A percentile compares a stretch with the other conserved stretches of the same genome.
phyloP scores from a whole-genome alignment of 2,113 vertebrate species.

The Corythornis cristatus region DNA sequence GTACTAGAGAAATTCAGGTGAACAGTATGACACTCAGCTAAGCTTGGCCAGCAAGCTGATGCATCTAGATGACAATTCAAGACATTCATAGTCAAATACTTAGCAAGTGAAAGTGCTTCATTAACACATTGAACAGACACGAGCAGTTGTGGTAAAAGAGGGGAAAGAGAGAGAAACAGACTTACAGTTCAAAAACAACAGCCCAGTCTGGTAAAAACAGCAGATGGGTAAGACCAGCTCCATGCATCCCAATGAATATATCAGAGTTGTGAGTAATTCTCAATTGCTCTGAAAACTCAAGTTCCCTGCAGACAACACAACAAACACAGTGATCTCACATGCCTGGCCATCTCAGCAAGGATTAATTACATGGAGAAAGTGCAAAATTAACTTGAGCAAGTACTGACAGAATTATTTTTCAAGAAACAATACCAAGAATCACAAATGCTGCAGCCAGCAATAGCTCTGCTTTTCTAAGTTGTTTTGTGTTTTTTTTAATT shows the following conservation, averaged over 20 bases:
- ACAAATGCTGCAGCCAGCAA: not conserved
- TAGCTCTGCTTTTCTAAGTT: not conserved
- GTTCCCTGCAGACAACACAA: conserved; percentile 77
- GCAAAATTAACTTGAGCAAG: not conserved
- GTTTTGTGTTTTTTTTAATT: not conserved
- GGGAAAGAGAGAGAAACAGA: not conserved
- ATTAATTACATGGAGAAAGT: not conserved
- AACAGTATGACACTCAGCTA: not conserved
- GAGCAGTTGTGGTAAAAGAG: not conserved
- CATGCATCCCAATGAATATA: conserved; percentile 98
- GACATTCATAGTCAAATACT: not conserved
- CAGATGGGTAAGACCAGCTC: conserved; percentile 95
- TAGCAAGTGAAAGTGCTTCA: not conserved
- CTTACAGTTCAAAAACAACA: conserved; percentile 95
- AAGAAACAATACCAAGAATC: not conserved
- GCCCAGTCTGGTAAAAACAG: conserved; percentile 98
- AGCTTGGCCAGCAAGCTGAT: not conserved
- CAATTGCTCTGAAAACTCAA: conserved; percentile 90
- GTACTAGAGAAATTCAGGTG: not conserved
- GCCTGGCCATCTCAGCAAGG: not conserved
- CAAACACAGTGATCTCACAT: not conserved
- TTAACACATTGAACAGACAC: not conserved
- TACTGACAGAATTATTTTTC: not conserved
- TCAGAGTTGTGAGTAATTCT: conserved; percentile 94
- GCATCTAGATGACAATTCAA: not conserved